Conservation (phyloP, 2,113 vertebrate species). For the Aspidoscelis tigris region DNA sequence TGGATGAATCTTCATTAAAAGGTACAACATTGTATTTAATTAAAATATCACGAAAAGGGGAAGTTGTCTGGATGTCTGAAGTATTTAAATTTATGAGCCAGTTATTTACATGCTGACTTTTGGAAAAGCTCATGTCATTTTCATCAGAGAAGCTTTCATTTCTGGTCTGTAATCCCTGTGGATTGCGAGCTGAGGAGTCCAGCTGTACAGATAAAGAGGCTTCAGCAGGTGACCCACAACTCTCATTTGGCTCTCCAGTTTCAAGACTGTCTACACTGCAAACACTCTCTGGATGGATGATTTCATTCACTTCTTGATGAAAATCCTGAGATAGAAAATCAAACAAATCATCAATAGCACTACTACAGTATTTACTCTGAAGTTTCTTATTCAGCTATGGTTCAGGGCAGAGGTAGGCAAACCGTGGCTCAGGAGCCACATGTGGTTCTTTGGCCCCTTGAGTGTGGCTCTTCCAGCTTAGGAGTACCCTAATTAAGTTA, state of each 20-base stretch:
- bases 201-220: slow-evolving; percentile 56
- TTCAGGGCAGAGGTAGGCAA: background rate
- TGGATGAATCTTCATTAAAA: slow-evolving; percentile 50
- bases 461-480: too few species aligned
- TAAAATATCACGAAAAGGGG: slow-evolving; percentile 61
- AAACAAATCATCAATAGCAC: slow-evolving; percentile 15
- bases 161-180: slow-evolving; percentile 55
- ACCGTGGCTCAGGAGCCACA: too few species aligned
- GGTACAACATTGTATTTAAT: slow-evolving; percentile 63
- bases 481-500: too few species aligned
- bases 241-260: slow-evolving; percentile 71
- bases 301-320: slow-evolving; percentile 74
- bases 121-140: slow-evolving; percentile 60
- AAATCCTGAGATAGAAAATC: slow-evolving; percentile 79
- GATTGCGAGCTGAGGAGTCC: slow-evolving; percentile 57
- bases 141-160: slow-evolving; percentile 56
- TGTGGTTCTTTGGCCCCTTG: too few species aligned
- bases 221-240: slow-evolving; percentile 54
- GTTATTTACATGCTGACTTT: slow-evolving; percentile 72
- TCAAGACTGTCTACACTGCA: slow-evolving; percentile 92
- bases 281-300: slow-evolving; percentile 82
- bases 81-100: slow-evolving; percentile 70
- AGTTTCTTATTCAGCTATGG: slow-evolving; percentile 8
- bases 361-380: background rate
- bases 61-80: slow-evolving; percentile 48